Conservation (phyloP, 2,888 invertebrate genomes). For the Cynaeus angustus region DNA sequence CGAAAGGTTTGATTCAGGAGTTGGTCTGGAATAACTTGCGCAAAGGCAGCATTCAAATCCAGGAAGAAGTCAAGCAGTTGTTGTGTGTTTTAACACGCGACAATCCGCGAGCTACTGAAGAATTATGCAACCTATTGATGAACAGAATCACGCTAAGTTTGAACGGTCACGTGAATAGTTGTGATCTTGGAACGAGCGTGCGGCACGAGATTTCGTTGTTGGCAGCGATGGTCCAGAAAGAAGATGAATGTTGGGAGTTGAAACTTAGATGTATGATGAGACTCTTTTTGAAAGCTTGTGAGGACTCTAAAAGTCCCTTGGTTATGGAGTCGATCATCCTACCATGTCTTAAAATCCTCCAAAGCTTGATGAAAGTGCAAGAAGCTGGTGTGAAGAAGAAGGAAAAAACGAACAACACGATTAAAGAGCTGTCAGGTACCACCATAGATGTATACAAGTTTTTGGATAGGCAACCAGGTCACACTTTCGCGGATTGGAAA, state of each 20-base stretch:
- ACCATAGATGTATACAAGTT: conserved; percentile 84
- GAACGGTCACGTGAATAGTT: conserved; percentile 81
- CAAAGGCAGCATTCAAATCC: conserved; percentile 84
- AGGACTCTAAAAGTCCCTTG: conserved; percentile 86
- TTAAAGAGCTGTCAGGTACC: conserved; percentile 68
- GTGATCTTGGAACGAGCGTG: conserved; percentile 84
- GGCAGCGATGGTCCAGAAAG: conserved; percentile 90
- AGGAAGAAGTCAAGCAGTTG: conserved; percentile 89
- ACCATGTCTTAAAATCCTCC: conserved; percentile 94
- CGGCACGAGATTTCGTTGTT: conserved; percentile 92
- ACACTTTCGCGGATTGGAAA: conserved; percentile 84
- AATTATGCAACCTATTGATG: conserved; percentile 87
- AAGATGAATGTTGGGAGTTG: conserved; percentile 96
- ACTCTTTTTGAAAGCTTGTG: conserved; percentile 87
- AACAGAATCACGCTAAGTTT: conserved; percentile 89
- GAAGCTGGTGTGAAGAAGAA: conserved; percentile 66
- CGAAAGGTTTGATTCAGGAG: conserved; percentile 91
- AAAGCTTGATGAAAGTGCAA: conserved; percentile 84
- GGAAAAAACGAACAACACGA: conserved; percentile 30
- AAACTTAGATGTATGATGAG: conserved; percentile 91
- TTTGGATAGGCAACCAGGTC: conserved; percentile 80
- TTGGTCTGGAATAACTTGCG: conserved; percentile 92
- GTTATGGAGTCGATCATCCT: conserved; percentile 93
- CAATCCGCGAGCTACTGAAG: conserved; percentile 86
- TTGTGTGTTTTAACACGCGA: conserved; percentile 92